These are phyloP conservation scores for Hybos culiciformis DNA, from an alignment of 2,888 invertebrate genomes.

Conservation along the genomic window DNA sequence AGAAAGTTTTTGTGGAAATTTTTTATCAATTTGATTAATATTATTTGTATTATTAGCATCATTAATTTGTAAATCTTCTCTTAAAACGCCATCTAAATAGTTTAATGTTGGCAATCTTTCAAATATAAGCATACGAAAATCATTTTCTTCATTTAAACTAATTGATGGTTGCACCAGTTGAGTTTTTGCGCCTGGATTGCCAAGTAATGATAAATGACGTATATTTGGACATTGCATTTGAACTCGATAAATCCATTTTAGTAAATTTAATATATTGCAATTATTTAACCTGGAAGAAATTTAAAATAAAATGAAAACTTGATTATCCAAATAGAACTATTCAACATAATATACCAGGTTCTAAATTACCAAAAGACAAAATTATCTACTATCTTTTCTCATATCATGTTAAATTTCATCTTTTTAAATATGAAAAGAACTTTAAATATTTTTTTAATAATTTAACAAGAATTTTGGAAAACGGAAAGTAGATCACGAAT, in stretches of 20 bases:
- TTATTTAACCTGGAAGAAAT: slow-evolving; percentile 44
- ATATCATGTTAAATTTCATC: background rate
- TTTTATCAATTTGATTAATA: no score
- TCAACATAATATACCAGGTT: background rate
- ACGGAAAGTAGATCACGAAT: no score
- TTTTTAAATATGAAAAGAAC: background rate
- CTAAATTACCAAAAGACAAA: background rate
- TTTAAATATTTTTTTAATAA: background rate
- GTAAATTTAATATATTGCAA: slow-evolving; percentile 48
- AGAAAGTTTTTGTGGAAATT: no score
- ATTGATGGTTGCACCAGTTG: slow-evolving; percentile 38
- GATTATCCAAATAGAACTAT: background rate
- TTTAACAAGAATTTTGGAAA: background rate
- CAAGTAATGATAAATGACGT: slow-evolving; percentile 60
- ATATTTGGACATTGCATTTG: slow-evolving; percentile 58
- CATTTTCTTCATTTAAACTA: slow-evolving; percentile 9
- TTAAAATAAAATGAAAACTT: slow-evolving; percentile 4
- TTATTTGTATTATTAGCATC: no score
- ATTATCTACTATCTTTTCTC: background rate
- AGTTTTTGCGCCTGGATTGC: slow-evolving; percentile 62
- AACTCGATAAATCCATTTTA: slow-evolving; percentile 58
- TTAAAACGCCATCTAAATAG: slow-evolving; percentile 30
- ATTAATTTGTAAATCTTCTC: no score
- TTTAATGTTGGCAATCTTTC: slow-evolving; percentile 23
- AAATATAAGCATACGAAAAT: slow-evolving; percentile 24